Base-by-base conservation (phyloP, 2,797 vertebrate genomes). In the Hypotaenidia okinawae region DNA sequence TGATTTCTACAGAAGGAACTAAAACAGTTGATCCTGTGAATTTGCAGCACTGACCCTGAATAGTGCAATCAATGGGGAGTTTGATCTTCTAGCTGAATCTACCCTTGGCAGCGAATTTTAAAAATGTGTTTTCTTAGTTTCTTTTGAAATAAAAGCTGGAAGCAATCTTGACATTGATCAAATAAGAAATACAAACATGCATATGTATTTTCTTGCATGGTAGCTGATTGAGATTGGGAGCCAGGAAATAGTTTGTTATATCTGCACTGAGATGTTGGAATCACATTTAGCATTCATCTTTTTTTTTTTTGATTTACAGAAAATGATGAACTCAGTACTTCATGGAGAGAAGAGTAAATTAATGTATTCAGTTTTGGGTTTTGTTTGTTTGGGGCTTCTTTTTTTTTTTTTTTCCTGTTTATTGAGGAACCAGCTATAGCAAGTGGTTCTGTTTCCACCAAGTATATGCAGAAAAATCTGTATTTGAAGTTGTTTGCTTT, bases 181-280 rank as follows among this genome's bases (percentile, higher is more conserved):
- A 86, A 66, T 39, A 75, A 84, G 72, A 77, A 83, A 80, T 74
- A 77, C 39, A 80, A 41, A 74, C n/a, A 86, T 94, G 58, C 58
- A 84, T 90, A 87, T 90, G 84, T 27, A 82, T 93, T 87, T 90
- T 52, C 59, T 81, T 94, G 81, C 75, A 41, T 8, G 52, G 43
- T 78, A 23, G 49, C 41, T 89, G 84, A 75, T 43, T 75, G 82
- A 91, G 79, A 23, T 72, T 35, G 32, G 58, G 61, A 94, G 62
- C 52, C 73, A 75, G 79, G 54, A 85, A 74, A 74, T 69, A 64
- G 28, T 86, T 93, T 62, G 72, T 58, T 96, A 55, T 52, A 86
- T 78, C 64, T 89, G 52, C 5, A 0, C 61, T 37, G 64, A 77
- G 72, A 68, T 91, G 72, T 4, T 94, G 76, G 79, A 94, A 93